Conservation (phyloP, 1,140 invertebrate genomes). For the Saxidomus purpurata region DNA sequence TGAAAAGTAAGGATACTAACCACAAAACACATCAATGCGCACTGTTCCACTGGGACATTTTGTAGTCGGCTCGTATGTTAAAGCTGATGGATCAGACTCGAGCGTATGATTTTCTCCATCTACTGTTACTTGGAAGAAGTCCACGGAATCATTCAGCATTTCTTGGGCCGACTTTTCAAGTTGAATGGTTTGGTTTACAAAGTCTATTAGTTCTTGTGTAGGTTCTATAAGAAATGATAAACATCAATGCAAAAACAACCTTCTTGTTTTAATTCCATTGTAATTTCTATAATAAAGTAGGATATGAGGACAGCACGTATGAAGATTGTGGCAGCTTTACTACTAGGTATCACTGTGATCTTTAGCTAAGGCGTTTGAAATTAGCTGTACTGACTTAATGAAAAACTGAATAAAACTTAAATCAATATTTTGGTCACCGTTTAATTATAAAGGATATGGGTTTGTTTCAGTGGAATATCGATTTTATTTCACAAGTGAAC, state of each 20-base stretch:
- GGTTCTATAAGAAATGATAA: background rate
- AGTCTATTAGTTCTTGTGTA: background rate
- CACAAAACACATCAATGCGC: slow-evolving; percentile 51
- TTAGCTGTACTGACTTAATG: background rate
- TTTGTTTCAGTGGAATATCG: too few relatives aligned
- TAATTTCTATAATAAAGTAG: too few relatives aligned
- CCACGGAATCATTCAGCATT: slow-evolving; percentile 8
- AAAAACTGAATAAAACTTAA: too few relatives aligned
- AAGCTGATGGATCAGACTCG: background rate
- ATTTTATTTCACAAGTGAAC: too few relatives aligned
- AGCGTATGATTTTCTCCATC: slow-evolving; percentile 15
- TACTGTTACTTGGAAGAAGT: slow-evolving; percentile 47
- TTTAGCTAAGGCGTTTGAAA: background rate
- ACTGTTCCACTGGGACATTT: slow-evolving; percentile 19
- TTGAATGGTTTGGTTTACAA: slow-evolving; percentile 16
- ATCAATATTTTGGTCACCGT: too few relatives aligned
- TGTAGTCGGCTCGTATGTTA: background rate
- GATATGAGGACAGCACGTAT: too few relatives aligned
- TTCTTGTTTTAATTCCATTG: background rate
- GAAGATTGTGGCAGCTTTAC: too few relatives aligned
- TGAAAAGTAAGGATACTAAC: background rate
- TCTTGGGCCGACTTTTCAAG: slow-evolving; percentile 29
- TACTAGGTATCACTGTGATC: background rate
- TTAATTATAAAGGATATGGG: too few relatives aligned
- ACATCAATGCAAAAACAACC: background rate